These are phyloP conservation scores for Buphagus erythrorhynchus DNA, from an alignment of 2,797 vertebrate species.

Conservation along the genomic window DNA sequence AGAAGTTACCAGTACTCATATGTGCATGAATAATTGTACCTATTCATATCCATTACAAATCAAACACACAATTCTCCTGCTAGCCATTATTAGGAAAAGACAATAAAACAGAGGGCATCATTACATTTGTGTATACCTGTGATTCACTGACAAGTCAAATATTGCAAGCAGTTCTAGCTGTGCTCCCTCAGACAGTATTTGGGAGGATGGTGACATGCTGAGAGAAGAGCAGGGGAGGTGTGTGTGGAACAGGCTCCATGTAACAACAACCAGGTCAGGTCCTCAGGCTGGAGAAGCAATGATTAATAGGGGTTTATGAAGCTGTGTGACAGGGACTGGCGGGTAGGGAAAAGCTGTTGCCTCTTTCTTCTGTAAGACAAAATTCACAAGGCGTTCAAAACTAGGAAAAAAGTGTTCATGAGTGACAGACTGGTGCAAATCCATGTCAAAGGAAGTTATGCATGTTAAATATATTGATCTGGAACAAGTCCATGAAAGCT, in stretches of 20 bases:
- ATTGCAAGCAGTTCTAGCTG: neutral
- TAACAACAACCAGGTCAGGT: neutral
- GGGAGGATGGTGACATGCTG: neutral
- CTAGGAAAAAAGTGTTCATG: neutral
- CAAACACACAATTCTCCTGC: neutral
- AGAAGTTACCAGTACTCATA: neutral
- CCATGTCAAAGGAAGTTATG: accelerated
- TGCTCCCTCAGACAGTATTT: neutral
- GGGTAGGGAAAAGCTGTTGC: neutral
- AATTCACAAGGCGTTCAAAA: neutral
- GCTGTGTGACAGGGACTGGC: neutral
- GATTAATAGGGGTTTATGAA: neutral
- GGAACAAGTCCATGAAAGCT: neutral
- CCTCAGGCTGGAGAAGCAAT: neutral
- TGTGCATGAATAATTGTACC: neutral
- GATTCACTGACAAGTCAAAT: neutral
- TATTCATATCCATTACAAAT: neutral
- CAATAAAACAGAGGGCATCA: neutral
- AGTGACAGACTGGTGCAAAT: neutral
- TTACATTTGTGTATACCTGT: neutral
- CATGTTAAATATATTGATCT: neutral
- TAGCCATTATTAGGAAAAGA: neutral
- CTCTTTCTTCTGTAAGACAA: neutral
- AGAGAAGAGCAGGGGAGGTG: neutral
- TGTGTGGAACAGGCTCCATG: neutral